Evolutionary conservation across 2,113 vertebrate genomes (phyloP).

Genomic region (Tragelaphus strepsiceros): DNA sequence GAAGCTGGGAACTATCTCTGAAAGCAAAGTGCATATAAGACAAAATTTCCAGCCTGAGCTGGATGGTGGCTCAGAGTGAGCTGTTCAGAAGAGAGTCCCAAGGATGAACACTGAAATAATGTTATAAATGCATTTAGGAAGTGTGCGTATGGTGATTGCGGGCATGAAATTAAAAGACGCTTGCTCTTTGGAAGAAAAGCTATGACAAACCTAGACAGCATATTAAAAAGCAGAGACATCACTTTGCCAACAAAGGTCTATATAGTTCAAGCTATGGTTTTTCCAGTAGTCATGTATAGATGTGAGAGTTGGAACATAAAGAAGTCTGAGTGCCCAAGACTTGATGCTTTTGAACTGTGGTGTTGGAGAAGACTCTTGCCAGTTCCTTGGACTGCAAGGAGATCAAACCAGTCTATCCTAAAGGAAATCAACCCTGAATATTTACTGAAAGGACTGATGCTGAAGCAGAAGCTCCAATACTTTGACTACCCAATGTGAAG

Average conservation of each 20-base stretch:
- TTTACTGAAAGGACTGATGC: not conserved
- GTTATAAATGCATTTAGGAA: not conserved
- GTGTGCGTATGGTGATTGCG: accelerated
- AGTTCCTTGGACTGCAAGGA: not conserved
- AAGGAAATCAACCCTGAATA: not conserved
- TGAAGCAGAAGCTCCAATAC: not conserved
- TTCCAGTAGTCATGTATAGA: not conserved
- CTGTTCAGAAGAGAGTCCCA: not conserved
- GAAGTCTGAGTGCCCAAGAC: not conserved
- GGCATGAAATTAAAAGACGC: not conserved
- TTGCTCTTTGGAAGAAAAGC: not conserved
- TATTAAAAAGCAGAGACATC: not conserved
- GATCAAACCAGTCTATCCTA: not conserved
- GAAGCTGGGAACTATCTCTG: not conserved
- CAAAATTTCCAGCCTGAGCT: not conserved
- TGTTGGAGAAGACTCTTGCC: not conserved
- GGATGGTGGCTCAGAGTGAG: not conserved
- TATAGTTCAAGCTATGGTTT: not conserved
- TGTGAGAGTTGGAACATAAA: not conserved
- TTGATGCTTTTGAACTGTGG: not conserved
- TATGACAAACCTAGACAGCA: not conserved
- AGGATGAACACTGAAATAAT: not conserved
- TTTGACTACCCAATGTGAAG: not conserved
- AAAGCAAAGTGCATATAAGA: not conserved
- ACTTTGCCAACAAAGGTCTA: not conserved